Conservation (phyloP, 1,140 invertebrate genomes). For the Coelopa frigida region DNA sequence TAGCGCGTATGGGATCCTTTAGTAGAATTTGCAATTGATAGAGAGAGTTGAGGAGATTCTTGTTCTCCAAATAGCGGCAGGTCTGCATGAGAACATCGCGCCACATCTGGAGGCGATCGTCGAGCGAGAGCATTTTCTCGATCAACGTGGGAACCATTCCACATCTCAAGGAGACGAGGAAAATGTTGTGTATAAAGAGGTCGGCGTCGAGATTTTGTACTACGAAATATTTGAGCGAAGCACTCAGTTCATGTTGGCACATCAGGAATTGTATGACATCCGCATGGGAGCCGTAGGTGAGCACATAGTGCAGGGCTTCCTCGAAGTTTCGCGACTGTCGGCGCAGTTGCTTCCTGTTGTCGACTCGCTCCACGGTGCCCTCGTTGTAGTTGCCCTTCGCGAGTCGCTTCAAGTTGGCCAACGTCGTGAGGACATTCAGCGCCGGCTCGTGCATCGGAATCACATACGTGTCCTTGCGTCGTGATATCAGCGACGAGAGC, state of each 20-base stretch:
- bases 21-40: constrained; percentile 63
- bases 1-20: constrained; percentile 61
- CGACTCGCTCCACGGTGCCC: constrained; percentile 37
- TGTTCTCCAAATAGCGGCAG: constrained; percentile 59
- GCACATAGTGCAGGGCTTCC: constrained; percentile 66
- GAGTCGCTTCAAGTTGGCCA: constrained; percentile 51
- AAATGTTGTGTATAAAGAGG: constrained; percentile 62
- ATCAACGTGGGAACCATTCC: constrained; percentile 56
- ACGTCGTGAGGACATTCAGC: constrained; percentile 51
- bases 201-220: constrained; percentile 59
- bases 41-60: constrained; percentile 55
- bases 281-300: constrained; percentile 60
- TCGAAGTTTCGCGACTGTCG: constrained; percentile 53
- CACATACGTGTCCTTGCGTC: constrained; percentile 41
- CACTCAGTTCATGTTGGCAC: constrained; percentile 53
- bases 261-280: constrained; percentile 65
- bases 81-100: constrained; percentile 58
- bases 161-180: constrained; percentile 56
- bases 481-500: constrained; percentile 27
- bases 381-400: constrained; percentile 50
- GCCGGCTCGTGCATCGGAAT: constrained; percentile 49
- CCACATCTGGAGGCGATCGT: constrained; percentile 57
- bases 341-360: constrained; percentile 20
- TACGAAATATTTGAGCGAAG: constrained; percentile 56
- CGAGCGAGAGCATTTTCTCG: constrained; percentile 51